Percentiles rank a stretch among this genome's conserved stretches.
Evolutionary conservation across 2,113 vertebrate species (phyloP).

Genomic region (Ahaetulla prasina): DNA sequence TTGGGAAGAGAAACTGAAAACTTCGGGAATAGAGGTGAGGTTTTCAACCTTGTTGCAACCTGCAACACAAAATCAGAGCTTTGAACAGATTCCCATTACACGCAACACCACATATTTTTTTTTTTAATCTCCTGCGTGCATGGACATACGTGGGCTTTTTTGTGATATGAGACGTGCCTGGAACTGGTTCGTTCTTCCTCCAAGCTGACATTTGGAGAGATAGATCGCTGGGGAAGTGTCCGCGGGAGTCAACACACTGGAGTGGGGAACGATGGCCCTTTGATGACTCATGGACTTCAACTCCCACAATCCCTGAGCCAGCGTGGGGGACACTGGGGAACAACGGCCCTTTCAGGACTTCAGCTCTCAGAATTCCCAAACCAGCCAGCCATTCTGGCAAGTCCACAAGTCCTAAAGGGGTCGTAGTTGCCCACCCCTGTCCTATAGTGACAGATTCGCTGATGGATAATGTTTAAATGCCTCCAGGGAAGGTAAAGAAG

Average conservation of each 20-base stretch:
- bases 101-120: background rate
- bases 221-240: too few relatives aligned
- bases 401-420: background rate
- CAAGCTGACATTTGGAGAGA: too few relatives aligned
- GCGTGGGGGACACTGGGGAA: too few relatives aligned
- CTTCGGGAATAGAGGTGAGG: constrained; percentile 70
- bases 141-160: background rate
- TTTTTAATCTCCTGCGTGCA: background rate
- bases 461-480: background rate
- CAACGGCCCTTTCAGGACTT: too few relatives aligned
- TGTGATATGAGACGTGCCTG: background rate
- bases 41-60: fast-evolving
- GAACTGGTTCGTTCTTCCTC: too few relatives aligned
- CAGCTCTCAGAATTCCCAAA: too few relatives aligned
- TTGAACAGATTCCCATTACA: too few relatives aligned
- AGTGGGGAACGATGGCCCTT: too few relatives aligned
- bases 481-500: background rate
- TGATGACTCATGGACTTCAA: too few relatives aligned
- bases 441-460: background rate
- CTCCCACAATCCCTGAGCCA: too few relatives aligned
- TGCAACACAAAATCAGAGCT: background rate
- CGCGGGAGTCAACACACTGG: too few relatives aligned
- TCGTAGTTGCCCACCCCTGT: background rate
- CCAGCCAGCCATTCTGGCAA: too few relatives aligned
- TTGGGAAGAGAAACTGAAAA: constrained; percentile 59